Conservation (phyloP, 2,888 invertebrate species). For the Auanema sp. region DNA sequence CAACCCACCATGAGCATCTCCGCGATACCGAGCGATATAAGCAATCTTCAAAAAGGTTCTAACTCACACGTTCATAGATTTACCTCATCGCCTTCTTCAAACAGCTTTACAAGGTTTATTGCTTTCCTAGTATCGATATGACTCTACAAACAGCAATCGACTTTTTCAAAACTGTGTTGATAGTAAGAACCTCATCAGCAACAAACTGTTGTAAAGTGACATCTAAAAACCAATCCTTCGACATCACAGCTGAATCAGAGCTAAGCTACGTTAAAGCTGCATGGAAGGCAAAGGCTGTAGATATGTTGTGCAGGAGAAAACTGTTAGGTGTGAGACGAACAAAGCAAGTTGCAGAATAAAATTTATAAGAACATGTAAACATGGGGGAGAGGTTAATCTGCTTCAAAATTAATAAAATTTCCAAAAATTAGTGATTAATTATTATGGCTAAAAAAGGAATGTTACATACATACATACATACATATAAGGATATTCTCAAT, state of each 20-base stretch:
- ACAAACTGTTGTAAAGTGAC: constrained; percentile 10
- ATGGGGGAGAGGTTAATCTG: too few relatives aligned
- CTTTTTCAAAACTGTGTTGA: background rate
- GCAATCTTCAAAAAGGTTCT: constrained; percentile 23
- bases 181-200: constrained; percentile 10
- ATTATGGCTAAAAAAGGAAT: too few relatives aligned
- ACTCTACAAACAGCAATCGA: constrained; percentile 3
- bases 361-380: constrained; percentile 3
- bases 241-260: constrained; percentile 1
- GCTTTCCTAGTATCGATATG: background rate
- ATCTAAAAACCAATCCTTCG: constrained; percentile 12
- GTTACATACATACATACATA: too few relatives aligned
- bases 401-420: too few relatives aligned
- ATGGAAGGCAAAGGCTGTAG: background rate
- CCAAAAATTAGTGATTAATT: too few relatives aligned
- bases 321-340: background rate
- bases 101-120: constrained; percentile 9
- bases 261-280: background rate
- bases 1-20: constrained; percentile 31
- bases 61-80: background rate
- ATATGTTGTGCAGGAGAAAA: background rate
- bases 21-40: constrained; percentile 34
- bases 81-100: constrained; percentile 19
- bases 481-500: too few relatives aligned
- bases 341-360: background rate